A percentile compares a stretch with the other conserved stretches of the same genome.
Conservation (phyloP, 1,140 invertebrate species). For the Drosophila littoralis region DNA sequence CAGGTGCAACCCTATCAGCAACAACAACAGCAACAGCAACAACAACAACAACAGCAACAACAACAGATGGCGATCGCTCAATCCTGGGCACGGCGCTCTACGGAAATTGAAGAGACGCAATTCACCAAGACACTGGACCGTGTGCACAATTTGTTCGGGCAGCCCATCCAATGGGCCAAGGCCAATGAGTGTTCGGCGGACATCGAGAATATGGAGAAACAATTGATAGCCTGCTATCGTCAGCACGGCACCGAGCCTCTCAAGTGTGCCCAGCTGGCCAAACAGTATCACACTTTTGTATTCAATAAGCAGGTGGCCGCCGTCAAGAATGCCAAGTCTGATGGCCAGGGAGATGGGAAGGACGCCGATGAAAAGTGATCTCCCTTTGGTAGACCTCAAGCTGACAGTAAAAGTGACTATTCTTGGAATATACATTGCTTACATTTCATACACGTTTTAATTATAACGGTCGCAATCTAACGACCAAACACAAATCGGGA, state of each 20-base stretch:
- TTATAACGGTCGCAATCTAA: conserved; percentile 14
- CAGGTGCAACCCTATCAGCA: neutral
- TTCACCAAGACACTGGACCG: conserved; percentile 57
- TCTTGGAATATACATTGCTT: conserved; percentile 14
- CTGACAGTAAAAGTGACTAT: conserved; percentile 1
- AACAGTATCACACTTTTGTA: conserved; percentile 55
- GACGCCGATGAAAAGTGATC: conserved; percentile 2
- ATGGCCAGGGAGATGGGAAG: neutral
- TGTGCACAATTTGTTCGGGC: conserved; percentile 52
- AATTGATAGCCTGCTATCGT: conserved; percentile 54
- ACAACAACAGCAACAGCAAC: neutral
- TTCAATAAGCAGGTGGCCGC: conserved; percentile 53
- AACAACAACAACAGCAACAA: neutral
- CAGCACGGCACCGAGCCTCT: conserved; percentile 47
- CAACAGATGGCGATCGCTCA: neutral
- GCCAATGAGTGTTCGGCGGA: conserved; percentile 44
- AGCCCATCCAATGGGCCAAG: conserved; percentile 51
- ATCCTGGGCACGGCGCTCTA: conserved; percentile 48
- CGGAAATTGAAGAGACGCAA: conserved; percentile 58
- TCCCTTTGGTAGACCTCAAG: neutral
- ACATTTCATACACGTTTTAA: conserved; percentile 6
- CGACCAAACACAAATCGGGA: too few relatives aligned
- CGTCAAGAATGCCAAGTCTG: conserved; percentile 17
- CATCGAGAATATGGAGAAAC: conserved; percentile 46
- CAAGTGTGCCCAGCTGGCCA: conserved; percentile 57